Evolutionary conservation across 2,888 invertebrate genomes (phyloP).

Genomic region (Anthophora plumipes): DNA sequence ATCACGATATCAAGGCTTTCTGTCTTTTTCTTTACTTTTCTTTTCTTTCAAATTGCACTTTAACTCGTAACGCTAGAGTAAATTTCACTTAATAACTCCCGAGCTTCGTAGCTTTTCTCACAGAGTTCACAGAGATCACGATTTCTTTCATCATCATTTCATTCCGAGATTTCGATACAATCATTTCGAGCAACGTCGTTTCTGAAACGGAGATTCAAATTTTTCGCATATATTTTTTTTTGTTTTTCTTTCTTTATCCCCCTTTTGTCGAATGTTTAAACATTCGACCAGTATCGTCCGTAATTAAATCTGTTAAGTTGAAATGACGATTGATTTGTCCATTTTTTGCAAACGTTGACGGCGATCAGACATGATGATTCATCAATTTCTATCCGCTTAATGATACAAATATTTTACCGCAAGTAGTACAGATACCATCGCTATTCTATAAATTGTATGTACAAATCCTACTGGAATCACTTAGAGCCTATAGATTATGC

Average conservation of each 20-base stretch:
- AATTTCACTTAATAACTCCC: not conserved
- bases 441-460: conserved; percentile 37
- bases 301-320: too few species aligned
- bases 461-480: conserved; percentile 45
- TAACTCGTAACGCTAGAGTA: not conserved
- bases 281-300: too few species aligned
- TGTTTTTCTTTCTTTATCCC: too few species aligned
- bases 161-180: not conserved
- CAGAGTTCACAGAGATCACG: conserved; percentile 3
- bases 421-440: conserved; percentile 14
- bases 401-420: conserved; percentile 22
- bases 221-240: too few species aligned
- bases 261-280: too few species aligned
- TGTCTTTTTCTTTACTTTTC: too few species aligned
- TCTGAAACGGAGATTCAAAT: too few species aligned
- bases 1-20: not conserved
- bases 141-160: conserved; percentile 2
- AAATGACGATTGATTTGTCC: not conserved
- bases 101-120: not conserved
- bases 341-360: not conserved
- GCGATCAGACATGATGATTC: conserved; percentile 6
- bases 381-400: conserved; percentile 31
- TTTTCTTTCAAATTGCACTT: not conserved
- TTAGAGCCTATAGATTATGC: conserved; percentile 18
- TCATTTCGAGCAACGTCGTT: too few species aligned